Percentiles rank a stretch among this genome's conserved stretches.
Conservation (phyloP, 2,888 invertebrate genomes). For the Dastarcus helophoroides region DNA sequence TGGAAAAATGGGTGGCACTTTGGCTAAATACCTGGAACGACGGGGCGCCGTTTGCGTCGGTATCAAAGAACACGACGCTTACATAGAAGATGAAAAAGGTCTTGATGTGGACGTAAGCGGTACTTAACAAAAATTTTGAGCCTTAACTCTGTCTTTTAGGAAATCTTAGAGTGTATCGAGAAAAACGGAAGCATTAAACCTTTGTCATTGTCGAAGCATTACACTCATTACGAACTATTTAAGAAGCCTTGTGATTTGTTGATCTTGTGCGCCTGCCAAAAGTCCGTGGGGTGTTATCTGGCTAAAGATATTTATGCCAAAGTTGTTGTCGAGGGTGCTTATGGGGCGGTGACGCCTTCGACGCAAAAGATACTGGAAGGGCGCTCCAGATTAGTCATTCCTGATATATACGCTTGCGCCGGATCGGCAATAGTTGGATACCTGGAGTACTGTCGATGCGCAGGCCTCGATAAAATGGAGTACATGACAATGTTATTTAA, state of each 20-base stretch:
- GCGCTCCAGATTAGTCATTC: constrained; percentile 27
- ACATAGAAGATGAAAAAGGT: constrained; percentile 27
- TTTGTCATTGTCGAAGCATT: constrained; percentile 21
- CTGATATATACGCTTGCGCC: constrained; percentile 30
- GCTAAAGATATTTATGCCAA: constrained; percentile 31
- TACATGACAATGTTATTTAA: no score
- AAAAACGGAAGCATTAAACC: constrained; percentile 21
- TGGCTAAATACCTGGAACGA: constrained; percentile 22
- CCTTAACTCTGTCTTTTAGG: constrained; percentile 16
- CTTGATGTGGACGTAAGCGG: constrained; percentile 23
- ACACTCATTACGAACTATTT: constrained; percentile 20
- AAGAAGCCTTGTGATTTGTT: constrained; percentile 30
- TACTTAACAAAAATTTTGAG: not conserved
- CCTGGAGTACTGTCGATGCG: constrained; percentile 31
- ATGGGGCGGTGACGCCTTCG: constrained; percentile 29
- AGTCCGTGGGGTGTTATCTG: constrained; percentile 25
- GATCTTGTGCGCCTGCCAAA: constrained; percentile 28
- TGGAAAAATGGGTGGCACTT: constrained; percentile 27
- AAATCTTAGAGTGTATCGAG: constrained; percentile 21
- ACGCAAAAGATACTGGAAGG: constrained; percentile 28
- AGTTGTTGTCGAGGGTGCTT: constrained; percentile 31
- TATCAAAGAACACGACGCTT: constrained; percentile 28
- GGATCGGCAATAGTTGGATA: constrained; percentile 28
- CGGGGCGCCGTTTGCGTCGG: constrained; percentile 31
- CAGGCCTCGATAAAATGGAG: no score